Evolutionary conservation across 2,797 vertebrate genomes (phyloP).

Genomic region (Malurus splendens): DNA sequence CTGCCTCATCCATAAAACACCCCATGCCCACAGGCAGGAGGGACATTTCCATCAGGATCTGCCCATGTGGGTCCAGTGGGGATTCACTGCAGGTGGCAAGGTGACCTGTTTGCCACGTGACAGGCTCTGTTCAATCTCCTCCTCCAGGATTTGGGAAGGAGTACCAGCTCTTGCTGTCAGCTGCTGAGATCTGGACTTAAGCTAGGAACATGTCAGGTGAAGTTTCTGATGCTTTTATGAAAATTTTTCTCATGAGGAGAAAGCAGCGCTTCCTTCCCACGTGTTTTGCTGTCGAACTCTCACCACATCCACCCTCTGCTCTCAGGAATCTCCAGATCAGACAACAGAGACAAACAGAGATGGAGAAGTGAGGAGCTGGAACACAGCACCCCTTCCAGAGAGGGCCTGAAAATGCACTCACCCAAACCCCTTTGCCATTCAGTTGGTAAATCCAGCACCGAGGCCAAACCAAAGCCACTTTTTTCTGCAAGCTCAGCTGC

Average conservation of each 20-base stretch:
- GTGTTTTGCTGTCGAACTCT: not conserved
- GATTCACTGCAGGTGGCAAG: not conserved
- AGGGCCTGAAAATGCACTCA: not conserved
- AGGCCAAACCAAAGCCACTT: not conserved
- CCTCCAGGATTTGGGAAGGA: not conserved
- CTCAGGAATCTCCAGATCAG: not conserved
- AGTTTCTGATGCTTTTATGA: not conserved
- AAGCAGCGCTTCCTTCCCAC: accelerated
- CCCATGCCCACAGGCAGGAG: not conserved
- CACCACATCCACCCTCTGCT: not conserved
- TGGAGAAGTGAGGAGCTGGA: not conserved
- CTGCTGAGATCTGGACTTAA: not conserved
- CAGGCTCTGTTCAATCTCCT: not conserved
- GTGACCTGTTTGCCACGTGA: accelerated
- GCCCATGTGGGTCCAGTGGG: accelerated
- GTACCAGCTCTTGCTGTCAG: not conserved
- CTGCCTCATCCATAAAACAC: not conserved
- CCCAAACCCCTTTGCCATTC: not conserved
- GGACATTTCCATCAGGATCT: not conserved
- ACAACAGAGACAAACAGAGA: not conserved
- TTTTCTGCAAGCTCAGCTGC: not conserved
- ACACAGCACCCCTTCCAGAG: not conserved
- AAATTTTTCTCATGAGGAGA: not conserved
- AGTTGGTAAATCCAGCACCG: not conserved
- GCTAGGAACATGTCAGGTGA: not conserved